phyloP scores from a whole-genome alignment of 2,113 vertebrate species.

The Rhagologus leucostigma region DNA sequence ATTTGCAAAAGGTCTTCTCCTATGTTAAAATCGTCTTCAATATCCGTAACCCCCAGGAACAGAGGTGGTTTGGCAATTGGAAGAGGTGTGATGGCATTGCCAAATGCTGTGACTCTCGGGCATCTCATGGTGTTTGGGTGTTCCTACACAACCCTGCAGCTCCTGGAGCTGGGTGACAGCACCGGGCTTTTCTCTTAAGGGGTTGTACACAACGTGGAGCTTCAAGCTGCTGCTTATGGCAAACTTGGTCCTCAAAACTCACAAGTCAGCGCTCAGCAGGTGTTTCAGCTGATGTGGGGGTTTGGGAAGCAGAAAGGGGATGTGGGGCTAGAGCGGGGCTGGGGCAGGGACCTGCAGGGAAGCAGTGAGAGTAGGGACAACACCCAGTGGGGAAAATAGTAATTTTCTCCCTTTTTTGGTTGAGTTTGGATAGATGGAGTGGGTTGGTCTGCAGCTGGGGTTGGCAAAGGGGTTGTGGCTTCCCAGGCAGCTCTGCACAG shows the following conservation, averaged over 20 bases:
- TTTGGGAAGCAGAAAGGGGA: not conserved
- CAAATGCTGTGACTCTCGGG: not conserved
- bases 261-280: not conserved
- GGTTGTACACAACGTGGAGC: not conserved
- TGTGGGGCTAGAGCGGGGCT: not conserved
- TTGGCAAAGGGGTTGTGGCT: not conserved
- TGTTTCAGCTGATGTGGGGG: accelerated
- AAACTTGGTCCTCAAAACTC: not conserved
- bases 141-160: not conserved
- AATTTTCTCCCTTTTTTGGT: not conserved
- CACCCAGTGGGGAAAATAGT: not conserved
- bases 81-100: not conserved
- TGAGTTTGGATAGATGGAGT: not conserved
- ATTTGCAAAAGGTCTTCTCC: not conserved
- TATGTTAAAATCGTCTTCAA: accelerated
- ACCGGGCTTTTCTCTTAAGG: not conserved
- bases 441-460: not conserved
- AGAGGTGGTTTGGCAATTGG: not conserved
- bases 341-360: not conserved
- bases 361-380: not conserved
- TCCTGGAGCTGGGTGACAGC: not conserved
- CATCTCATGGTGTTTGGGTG: not conserved
- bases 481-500: not conserved
- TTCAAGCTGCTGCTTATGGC: not conserved
- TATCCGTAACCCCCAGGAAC: accelerated